Conservation (phyloP, 2,888 invertebrate species). For the Nomada fabriciana region DNA sequence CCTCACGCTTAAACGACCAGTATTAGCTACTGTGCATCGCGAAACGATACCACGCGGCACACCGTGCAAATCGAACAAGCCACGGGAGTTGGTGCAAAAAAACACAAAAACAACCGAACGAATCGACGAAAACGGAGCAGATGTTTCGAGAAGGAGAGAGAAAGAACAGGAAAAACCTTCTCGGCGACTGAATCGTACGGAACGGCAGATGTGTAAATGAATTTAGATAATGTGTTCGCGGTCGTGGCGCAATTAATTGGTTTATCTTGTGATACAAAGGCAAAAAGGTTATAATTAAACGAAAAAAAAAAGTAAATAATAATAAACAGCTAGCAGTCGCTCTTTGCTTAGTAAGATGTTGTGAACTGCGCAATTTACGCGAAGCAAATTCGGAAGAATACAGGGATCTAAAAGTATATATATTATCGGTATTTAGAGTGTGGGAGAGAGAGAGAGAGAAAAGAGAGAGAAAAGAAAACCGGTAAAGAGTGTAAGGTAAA, state of each 20-base stretch:
- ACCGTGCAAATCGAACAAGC: neutral
- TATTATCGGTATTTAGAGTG: constrained; percentile 59
- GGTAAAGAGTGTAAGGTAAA: constrained; percentile 17
- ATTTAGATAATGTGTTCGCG: constrained; percentile 62
- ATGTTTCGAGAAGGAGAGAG: constrained; percentile 1
- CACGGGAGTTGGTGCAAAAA: neutral
- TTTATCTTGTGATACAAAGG: constrained; percentile 81
- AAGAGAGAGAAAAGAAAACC: neutral
- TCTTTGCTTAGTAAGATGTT: constrained; percentile 76
- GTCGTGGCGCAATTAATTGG: constrained; percentile 55
- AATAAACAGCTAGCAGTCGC: constrained; percentile 66
- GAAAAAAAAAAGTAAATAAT: neutral
- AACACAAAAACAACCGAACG: neutral
- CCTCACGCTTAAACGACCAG: constrained; percentile 1
- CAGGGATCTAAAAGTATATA: constrained; percentile 81
- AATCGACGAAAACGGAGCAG: neutral
- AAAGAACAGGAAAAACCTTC: constrained; percentile 39
- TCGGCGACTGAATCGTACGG: constrained; percentile 57
- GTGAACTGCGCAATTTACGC: constrained; percentile 76
- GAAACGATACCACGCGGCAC: neutral
- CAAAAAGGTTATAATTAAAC: constrained; percentile 16
- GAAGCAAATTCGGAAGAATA: constrained; percentile 84
- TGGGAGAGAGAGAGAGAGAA: constrained; percentile 35
- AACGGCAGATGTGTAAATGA: constrained; percentile 67
- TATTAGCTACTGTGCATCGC: constrained; percentile 15